These are phyloP conservation scores for Siphonodentalium dalli DNA, from an alignment of 2,888 invertebrate genomes.

Conservation along the genomic window DNA sequence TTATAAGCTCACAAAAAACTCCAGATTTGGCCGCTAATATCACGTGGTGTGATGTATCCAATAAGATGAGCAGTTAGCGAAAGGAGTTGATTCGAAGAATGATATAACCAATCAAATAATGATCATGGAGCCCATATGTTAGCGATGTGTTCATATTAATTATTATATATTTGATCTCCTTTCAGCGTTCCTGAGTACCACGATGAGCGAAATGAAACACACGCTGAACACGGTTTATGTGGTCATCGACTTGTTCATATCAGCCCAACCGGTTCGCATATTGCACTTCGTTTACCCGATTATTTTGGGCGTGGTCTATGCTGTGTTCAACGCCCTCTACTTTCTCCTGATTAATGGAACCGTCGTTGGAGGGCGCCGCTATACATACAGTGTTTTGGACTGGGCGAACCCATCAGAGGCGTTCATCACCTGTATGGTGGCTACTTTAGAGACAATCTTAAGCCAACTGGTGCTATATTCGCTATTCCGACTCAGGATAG, in stretches of 20 bases:
- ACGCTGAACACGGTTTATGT: conserved; percentile 53
- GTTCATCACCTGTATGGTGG: conserved; percentile 51
- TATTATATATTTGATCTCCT: conserved; percentile 3
- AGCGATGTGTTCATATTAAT: not conserved
- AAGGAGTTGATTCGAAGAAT: too few relatives aligned
- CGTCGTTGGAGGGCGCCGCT: conserved; percentile 48
- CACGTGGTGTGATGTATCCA: too few relatives aligned
- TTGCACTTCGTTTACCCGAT: conserved; percentile 55
- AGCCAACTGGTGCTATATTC: conserved; percentile 44
- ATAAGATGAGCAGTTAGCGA: too few relatives aligned
- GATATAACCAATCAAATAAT: too few relatives aligned
- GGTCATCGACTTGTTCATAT: conserved; percentile 47
- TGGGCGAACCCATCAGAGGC: conserved; percentile 56
- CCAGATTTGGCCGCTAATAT: too few relatives aligned
- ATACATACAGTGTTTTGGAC: conserved; percentile 55
- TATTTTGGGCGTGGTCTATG: conserved; percentile 51
- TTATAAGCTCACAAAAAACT: too few relatives aligned
- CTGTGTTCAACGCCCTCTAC: conserved; percentile 57
- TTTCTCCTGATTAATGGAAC: conserved; percentile 56
- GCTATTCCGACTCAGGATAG: conserved; percentile 37
- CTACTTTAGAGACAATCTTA: conserved; percentile 42
- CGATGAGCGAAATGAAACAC: conserved; percentile 54
- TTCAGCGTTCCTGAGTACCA: conserved; percentile 45
- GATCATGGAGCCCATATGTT: too few relatives aligned
- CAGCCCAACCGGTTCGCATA: conserved; percentile 52